These are phyloP conservation scores for Loriculus beryllinus DNA, from an alignment of 2,797 vertebrate genomes.

Conservation along the genomic window DNA sequence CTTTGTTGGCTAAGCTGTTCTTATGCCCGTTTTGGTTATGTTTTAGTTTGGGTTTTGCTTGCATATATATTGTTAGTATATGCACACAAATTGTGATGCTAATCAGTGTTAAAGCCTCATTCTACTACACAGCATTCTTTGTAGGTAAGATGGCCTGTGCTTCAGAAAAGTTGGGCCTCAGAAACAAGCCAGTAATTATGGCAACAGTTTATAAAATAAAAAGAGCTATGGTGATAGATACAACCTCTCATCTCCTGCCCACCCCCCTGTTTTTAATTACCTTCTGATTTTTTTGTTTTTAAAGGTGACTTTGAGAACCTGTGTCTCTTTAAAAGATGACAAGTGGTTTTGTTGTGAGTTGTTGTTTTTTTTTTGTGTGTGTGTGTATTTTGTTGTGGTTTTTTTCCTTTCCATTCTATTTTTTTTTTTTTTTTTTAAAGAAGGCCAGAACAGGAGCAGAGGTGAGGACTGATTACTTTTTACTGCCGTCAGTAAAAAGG, in stretches of 20 bases:
- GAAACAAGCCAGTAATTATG: neutral
- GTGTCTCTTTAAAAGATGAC: neutral
- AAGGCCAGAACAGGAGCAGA: neutral
- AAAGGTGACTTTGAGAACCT: neutral
- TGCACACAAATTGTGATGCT: neutral
- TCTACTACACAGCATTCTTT: accelerated
- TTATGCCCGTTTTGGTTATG: neutral
- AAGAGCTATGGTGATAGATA: neutral
- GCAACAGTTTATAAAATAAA: neutral
- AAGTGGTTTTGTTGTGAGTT: neutral
- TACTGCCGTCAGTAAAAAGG: neutral
- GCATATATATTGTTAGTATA: neutral
- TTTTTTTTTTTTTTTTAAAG: neutral
- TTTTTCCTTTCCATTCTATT: too few relatives aligned
- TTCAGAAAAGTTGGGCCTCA: neutral
- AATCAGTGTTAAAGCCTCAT: neutral
- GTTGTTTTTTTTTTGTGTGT: neutral
- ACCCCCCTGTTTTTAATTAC: accelerated
- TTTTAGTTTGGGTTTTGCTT: neutral
- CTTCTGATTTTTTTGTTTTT: neutral
- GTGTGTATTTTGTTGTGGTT: neutral
- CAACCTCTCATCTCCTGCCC: neutral
- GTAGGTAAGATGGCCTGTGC: neutral
- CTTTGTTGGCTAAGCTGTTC: neutral
- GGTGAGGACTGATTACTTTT: neutral